phyloP scores from a whole-genome alignment of 1,140 invertebrate species.

The Bombus terrestris region DNA sequence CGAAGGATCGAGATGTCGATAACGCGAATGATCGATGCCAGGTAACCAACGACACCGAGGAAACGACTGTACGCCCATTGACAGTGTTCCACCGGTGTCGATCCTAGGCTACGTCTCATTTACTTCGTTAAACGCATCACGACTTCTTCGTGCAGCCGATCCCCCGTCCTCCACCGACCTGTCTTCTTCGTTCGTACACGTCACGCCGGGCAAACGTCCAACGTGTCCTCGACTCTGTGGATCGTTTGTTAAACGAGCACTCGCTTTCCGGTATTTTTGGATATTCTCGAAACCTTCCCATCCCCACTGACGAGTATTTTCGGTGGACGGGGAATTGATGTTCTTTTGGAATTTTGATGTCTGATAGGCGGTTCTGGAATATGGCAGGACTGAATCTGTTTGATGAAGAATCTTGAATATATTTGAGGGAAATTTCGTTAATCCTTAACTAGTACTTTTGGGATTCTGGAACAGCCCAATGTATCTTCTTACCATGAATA shows the following conservation, averaged over 20 bases:
- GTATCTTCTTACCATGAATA: neutral
- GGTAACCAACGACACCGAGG: constrained; percentile 48
- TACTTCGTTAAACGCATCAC: constrained; percentile 54
- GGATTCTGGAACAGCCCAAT: too few species aligned
- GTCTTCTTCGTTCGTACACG: neutral
- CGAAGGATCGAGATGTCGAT: constrained; percentile 77
- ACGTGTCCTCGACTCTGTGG: constrained; percentile 15
- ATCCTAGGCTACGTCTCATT: constrained; percentile 63
- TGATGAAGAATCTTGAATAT: too few species aligned
- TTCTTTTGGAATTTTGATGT: neutral
- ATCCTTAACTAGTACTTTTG: too few species aligned
- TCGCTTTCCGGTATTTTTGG: constrained; percentile 33
- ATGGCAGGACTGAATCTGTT: neutral
- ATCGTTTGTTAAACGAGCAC: constrained; percentile 29
- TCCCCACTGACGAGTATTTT: neutral
- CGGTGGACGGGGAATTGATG: neutral
- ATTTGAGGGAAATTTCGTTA: neutral
- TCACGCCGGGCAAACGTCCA: constrained; percentile 8
- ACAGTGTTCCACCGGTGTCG: constrained; percentile 55
- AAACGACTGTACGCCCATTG: constrained; percentile 16
- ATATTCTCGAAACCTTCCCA: constrained; percentile 8
- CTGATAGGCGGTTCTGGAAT: neutral
- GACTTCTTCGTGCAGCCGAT: constrained; percentile 10
- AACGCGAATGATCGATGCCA: constrained; percentile 80
- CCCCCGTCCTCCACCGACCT: neutral